phyloP scores from a whole-genome alignment of 1,140 invertebrate species.

The Varroa destructor region DNA sequence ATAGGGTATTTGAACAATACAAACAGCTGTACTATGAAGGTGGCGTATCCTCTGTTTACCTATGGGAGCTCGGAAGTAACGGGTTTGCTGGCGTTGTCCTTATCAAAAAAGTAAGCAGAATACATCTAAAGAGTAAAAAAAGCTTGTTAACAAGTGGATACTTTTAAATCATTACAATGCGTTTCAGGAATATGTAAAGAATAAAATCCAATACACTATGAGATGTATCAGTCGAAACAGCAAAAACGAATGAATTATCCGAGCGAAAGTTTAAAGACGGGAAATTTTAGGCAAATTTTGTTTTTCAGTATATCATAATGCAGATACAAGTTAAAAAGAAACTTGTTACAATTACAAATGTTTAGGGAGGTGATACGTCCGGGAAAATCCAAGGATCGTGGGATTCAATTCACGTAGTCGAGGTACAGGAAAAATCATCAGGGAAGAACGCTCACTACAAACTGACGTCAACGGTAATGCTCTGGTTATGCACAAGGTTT shows the following conservation, averaged over 20 bases:
- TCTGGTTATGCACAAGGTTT: slow-evolving; percentile 97
- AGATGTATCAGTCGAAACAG: no score
- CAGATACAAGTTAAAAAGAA: no score
- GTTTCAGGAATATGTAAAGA: no score
- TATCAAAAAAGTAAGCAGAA: slow-evolving; percentile 73
- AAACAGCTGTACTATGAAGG: slow-evolving; percentile 98
- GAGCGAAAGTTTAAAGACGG: no score
- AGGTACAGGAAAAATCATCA: slow-evolving; percentile 88
- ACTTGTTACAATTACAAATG: no score
- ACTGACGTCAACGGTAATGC: slow-evolving; percentile 94
- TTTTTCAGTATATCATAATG: no score
- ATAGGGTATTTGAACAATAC: slow-evolving; percentile 95
- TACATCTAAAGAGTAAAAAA: neutral
- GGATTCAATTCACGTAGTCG: slow-evolving; percentile 99
- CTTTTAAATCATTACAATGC: no score
- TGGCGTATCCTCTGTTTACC: slow-evolving; percentile 94
- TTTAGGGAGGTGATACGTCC: slow-evolving; percentile 62
- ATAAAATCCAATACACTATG: no score
- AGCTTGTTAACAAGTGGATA: no score
- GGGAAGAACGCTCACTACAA: slow-evolving; percentile 94
- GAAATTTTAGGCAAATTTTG: no score
- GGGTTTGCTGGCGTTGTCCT: slow-evolving; percentile 97
- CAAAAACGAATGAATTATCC: no score
- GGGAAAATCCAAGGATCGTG: slow-evolving; percentile 96
- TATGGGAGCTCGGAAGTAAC: slow-evolving; percentile 92